These are phyloP conservation scores for Rhinella marina DNA, from an alignment of 2,797 vertebrate genomes.

Conservation along the genomic window DNA sequence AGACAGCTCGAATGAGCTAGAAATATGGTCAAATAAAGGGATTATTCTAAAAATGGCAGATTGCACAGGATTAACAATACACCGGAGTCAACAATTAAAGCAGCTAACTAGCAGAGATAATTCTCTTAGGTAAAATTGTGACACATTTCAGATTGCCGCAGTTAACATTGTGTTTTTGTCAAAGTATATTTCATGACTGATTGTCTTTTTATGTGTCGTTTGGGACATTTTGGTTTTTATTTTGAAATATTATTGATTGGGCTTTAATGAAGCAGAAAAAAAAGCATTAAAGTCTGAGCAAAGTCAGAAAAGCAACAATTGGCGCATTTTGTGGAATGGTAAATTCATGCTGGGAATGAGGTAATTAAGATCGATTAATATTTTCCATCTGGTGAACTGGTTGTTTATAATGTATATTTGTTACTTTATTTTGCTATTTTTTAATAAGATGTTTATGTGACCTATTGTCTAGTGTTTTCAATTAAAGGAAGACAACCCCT, in stretches of 20 bases:
- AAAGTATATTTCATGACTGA: neutral
- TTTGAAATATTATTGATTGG: slow-evolving; percentile 9
- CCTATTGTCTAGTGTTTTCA: too few species aligned
- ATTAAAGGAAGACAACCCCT: too few species aligned
- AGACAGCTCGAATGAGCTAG: neutral
- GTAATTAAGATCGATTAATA: neutral
- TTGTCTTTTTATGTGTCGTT: neutral
- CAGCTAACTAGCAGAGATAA: neutral
- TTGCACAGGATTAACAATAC: neutral
- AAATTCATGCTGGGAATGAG: neutral
- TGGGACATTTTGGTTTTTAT: slow-evolving; percentile 10
- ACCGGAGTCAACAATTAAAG: slow-evolving; percentile 25
- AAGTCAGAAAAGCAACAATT: neutral
- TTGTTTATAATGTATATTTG: too few species aligned
- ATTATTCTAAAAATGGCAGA: slow-evolving; percentile 5
- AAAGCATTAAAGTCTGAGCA: neutral
- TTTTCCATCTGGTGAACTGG: neutral
- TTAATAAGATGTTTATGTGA: too few species aligned
- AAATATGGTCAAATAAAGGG: slow-evolving; percentile 33
- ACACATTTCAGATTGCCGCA: neutral
- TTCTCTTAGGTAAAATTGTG: slow-evolving; percentile 17
- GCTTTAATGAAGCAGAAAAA: slow-evolving; percentile 1
- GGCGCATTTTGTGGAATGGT: neutral
- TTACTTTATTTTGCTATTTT: too few species aligned
- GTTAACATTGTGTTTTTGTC: slow-evolving; percentile 20